phyloP scores from a whole-genome alignment of 1,140 invertebrate species.

The Formica selysi region DNA sequence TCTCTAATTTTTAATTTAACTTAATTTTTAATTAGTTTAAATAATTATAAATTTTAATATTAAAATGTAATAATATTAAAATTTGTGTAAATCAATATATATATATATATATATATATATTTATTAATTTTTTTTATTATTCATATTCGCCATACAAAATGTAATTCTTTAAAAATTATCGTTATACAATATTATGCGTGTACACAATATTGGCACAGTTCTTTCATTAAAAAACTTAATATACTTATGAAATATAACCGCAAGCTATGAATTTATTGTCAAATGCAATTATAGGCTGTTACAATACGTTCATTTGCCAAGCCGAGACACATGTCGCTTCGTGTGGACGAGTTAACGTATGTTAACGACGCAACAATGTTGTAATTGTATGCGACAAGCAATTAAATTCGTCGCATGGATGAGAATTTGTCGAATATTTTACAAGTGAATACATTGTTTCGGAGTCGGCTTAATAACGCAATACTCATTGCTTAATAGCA shows the following conservation, averaged over 20 bases:
- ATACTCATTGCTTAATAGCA: slow-evolving; percentile 5
- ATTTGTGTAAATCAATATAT: no score
- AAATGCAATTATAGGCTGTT: not conserved
- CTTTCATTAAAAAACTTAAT: not conserved
- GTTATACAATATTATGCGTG: no score
- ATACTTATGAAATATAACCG: not conserved
- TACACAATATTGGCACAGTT: not conserved
- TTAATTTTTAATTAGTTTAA: no score
- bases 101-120: no score
- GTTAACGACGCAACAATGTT: not conserved
- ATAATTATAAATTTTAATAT: no score
- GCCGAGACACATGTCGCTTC: not conserved
- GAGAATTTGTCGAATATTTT: slow-evolving; percentile 26
- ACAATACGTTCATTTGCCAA: slow-evolving; percentile 1
- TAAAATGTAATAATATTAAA: no score
- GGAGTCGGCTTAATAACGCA: slow-evolving; percentile 15
- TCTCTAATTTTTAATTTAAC: no score
- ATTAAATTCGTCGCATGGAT: slow-evolving; percentile 28
- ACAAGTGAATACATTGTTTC: slow-evolving; percentile 28
- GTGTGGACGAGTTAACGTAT: not conserved
- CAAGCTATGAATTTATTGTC: slow-evolving; percentile 6
- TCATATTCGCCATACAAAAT: no score
- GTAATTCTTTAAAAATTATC: no score
- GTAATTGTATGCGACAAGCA: slow-evolving; percentile 31
- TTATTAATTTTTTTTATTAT: no score